Conservation (phyloP, 2,888 invertebrate genomes). For the Venustoraphidia nigricollis region DNA sequence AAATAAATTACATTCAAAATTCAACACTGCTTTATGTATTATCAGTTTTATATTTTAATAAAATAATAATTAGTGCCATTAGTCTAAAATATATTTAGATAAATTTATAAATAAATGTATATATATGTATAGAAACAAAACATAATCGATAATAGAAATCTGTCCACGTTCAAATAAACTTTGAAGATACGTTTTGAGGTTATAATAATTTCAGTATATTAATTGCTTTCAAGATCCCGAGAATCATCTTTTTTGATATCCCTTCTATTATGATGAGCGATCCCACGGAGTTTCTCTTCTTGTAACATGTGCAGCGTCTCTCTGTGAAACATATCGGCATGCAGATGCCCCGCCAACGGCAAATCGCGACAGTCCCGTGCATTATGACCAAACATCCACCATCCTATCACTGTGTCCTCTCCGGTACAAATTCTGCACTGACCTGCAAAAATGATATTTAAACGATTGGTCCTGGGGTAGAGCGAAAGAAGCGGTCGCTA, state of each 20-base stretch:
- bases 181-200: neutral
- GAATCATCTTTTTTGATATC: neutral
- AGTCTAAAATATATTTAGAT: too few relatives aligned
- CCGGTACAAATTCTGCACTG: conserved; percentile 23
- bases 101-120: too few relatives aligned
- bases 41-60: too few relatives aligned
- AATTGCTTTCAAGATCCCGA: conserved; percentile 1
- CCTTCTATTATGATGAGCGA: neutral
- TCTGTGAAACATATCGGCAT: conserved; percentile 18
- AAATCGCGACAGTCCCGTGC: conserved; percentile 22
- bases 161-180: neutral
- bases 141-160: too few relatives aligned
- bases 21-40: too few relatives aligned
- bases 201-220: neutral
- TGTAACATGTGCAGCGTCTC: conserved; percentile 12
- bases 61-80: too few relatives aligned
- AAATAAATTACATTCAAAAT: too few relatives aligned
- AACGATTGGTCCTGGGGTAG: neutral
- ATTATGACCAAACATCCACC: conserved; percentile 20
- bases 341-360: conserved; percentile 17
- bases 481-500: too few relatives aligned
- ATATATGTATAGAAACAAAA: too few relatives aligned
- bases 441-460: conserved; percentile 14
- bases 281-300: conserved; percentile 11
- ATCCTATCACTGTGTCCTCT: conserved; percentile 20